These are phyloP conservation scores for Hypercompe scribonia DNA, from an alignment of 2,888 invertebrate genomes.

Conservation along the genomic window DNA sequence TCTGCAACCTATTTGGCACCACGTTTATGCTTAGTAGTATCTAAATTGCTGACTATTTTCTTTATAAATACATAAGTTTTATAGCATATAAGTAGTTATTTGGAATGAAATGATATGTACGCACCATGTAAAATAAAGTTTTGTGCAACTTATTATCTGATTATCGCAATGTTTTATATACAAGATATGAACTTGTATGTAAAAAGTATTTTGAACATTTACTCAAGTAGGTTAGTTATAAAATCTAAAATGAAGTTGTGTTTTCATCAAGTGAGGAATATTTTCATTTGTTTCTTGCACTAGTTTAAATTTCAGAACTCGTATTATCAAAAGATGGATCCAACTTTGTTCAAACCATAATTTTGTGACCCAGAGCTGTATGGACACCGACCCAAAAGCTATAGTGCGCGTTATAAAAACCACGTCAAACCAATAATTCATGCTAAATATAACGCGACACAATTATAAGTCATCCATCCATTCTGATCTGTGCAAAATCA, in stretches of 20 bases:
- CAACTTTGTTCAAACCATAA: constrained; percentile 13
- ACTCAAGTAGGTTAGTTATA: not conserved
- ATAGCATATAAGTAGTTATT: not conserved
- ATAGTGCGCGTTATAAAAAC: constrained; percentile 63
- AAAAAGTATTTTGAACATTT: no score
- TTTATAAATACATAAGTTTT: not conserved
- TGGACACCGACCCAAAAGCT: constrained; percentile 33
- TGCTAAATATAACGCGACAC: constrained; percentile 83
- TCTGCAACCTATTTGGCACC: not conserved
- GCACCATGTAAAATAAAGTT: no score
- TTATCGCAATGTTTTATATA: no score
- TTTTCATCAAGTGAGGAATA: not conserved
- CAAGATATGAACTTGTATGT: no score
- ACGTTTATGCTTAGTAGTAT: not conserved
- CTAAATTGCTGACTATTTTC: not conserved
- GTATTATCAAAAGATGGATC: not conserved
- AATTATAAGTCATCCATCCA: constrained; percentile 85
- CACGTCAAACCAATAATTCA: constrained; percentile 85
- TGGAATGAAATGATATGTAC: not conserved
- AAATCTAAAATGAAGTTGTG: not conserved
- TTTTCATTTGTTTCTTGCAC: not conserved
- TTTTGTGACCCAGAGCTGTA: constrained; percentile 23
- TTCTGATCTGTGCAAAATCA: constrained; percentile 82
- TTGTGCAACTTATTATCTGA: no score
- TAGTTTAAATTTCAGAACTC: not conserved